Conservation (phyloP, 2,888 invertebrate genomes). For the Patella caerulea region DNA sequence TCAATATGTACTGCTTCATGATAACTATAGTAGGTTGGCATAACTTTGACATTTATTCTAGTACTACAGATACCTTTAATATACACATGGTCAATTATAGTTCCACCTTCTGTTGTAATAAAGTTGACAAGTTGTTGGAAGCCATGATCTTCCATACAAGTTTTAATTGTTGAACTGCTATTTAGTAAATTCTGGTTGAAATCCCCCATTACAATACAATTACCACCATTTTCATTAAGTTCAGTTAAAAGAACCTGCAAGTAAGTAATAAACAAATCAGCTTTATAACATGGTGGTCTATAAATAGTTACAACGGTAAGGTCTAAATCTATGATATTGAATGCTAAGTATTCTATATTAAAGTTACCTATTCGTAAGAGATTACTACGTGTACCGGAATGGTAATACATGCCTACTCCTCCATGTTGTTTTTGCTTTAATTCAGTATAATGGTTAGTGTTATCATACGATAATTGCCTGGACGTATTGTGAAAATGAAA, state of each 20-base stretch:
- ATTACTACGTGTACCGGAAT: background rate
- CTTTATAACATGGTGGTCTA: constrained; percentile 21
- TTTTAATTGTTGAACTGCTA: background rate
- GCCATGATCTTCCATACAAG: constrained; percentile 16
- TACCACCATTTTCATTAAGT: background rate
- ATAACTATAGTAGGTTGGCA: constrained; percentile 31
- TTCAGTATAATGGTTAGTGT: background rate
- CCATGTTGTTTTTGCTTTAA: constrained; percentile 21
- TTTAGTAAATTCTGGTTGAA: constrained; percentile 29
- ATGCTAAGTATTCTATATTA: constrained; percentile 23
- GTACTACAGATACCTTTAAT: constrained; percentile 17
- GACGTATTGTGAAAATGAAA: constrained; percentile 21
- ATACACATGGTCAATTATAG: constrained; percentile 33
- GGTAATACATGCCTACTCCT: constrained; percentile 15
- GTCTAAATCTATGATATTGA: constrained; percentile 17
- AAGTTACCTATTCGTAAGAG: background rate
- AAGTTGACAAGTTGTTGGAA: constrained; percentile 21
- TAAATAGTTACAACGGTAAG: constrained; percentile 18
- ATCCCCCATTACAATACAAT: constrained; percentile 22
- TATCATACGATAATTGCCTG: constrained; percentile 16
- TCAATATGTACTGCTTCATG: constrained; percentile 22
- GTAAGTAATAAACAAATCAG: constrained; percentile 12
- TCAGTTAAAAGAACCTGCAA: background rate
- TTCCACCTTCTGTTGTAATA: constrained; percentile 29
- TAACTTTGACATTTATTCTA: constrained; percentile 6